Conservation (phyloP, 2,113 vertebrate genomes). For the Chloroceryle aenea region DNA sequence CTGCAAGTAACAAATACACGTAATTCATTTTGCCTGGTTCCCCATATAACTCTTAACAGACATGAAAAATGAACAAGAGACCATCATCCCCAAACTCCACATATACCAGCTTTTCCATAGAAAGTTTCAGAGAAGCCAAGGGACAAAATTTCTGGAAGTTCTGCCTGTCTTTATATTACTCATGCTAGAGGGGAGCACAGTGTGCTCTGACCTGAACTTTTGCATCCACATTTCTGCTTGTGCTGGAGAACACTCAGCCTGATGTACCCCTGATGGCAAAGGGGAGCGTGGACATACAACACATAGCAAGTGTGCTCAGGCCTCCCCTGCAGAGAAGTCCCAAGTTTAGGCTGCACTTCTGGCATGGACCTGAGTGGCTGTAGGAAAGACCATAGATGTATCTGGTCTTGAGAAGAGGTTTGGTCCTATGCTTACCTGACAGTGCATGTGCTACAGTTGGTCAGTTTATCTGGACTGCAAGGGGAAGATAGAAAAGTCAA, state of each 20-base stretch:
- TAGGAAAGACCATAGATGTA: neutral
- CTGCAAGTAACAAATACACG: neutral
- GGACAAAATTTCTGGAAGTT: neutral
- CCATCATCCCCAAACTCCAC: neutral
- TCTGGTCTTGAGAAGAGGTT: neutral
- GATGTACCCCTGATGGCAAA: rapidly evolving
- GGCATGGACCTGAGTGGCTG: neutral
- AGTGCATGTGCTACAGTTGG: rapidly evolving
- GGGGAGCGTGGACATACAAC: neutral
- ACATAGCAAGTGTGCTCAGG: neutral
- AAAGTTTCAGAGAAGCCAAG: neutral
- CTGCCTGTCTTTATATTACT: neutral
- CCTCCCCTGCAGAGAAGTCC: neutral
- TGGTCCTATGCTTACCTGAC: neutral
- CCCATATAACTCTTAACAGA: neutral
- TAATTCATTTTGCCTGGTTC: neutral
- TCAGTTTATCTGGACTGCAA: neutral
- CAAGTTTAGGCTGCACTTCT: neutral
- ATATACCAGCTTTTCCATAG: neutral
- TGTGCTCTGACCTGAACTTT: neutral
- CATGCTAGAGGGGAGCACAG: rapidly evolving
- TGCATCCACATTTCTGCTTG: neutral
- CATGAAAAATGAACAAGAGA: neutral
- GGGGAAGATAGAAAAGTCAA: neutral
- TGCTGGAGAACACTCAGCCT: neutral